These are phyloP conservation scores for Agrochola macilenta DNA, from an alignment of 2,888 invertebrate genomes.

Conservation along the genomic window DNA sequence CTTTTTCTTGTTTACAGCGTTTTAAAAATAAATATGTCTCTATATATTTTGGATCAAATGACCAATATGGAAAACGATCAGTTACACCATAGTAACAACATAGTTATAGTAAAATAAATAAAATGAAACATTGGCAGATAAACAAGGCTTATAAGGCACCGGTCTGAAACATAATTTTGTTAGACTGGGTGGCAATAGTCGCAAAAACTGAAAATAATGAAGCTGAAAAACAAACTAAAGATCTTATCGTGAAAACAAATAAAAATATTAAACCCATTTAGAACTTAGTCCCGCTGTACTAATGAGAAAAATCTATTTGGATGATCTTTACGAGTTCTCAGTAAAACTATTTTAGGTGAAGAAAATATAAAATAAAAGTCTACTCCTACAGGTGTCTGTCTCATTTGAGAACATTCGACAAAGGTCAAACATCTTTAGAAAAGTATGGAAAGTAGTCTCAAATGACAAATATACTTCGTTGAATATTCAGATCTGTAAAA, in stretches of 20 bases:
- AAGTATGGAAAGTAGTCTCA: constrained; percentile 39
- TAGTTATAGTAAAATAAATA: background rate
- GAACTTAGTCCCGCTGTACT: background rate
- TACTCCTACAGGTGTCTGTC: constrained; percentile 39
- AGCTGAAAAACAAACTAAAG: constrained; percentile 15
- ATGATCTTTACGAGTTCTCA: constrained; percentile 15
- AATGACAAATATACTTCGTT: constrained; percentile 34
- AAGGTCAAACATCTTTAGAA: constrained; percentile 54
- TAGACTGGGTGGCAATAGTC: background rate
- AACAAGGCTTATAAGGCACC: background rate
- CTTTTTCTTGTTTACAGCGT: background rate
- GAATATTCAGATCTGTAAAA: constrained; percentile 42
- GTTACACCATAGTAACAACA: background rate
- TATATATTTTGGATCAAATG: too few species aligned
- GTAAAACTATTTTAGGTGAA: constrained; percentile 1
- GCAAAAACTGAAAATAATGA: background rate
- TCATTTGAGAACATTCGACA: constrained; percentile 4
- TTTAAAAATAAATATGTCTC: background rate
- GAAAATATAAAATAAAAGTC: constrained; percentile 18
- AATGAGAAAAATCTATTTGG: constrained; percentile 22
- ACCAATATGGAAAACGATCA: too few species aligned
- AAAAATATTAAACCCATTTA: constrained; percentile 6
- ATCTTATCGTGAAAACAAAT: constrained; percentile 16
- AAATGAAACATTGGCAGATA: background rate
- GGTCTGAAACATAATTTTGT: too few species aligned